Evolutionary conservation across 2,888 invertebrate species (phyloP).

Genomic region (Pimpla rufipes): DNA sequence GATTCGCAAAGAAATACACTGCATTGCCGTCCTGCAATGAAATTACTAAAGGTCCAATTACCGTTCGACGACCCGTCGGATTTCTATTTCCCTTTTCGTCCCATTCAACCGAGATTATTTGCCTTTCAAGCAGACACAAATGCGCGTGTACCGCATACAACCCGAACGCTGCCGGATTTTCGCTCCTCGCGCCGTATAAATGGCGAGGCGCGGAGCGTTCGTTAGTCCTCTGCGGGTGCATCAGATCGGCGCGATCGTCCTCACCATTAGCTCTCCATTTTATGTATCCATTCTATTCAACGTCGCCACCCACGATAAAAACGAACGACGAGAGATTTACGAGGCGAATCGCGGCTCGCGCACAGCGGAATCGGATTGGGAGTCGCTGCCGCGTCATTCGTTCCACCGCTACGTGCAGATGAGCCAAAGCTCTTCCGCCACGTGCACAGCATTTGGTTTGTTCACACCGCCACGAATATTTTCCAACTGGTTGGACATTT

Average conservation of each 20-base stretch:
- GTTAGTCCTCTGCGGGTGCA: constrained; percentile 1
- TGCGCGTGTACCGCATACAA: too few species aligned
- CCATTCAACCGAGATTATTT: constrained; percentile 17
- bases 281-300: constrained; percentile 36
- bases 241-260: constrained; percentile 2
- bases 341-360: constrained; percentile 18
- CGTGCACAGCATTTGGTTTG: not conserved
- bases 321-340: constrained; percentile 41
- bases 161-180: not conserved
- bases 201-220: constrained; percentile 19
- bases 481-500: not conserved
- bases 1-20: too few species aligned
- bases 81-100: not conserved
- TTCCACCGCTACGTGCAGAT: not conserved
- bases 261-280: constrained; percentile 32
- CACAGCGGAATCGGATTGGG: constrained; percentile 24
- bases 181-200: constrained; percentile 1
- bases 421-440: not conserved
- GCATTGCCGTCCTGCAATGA: not conserved
- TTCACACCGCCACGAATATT: not conserved
- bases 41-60: constrained; percentile 29
- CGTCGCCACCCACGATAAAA: constrained; percentile 8
- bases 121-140: constrained; percentile 6
- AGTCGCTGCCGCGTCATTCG: constrained; percentile 37
- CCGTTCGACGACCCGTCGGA: constrained; percentile 24